A percentile compares a stretch with the other conserved stretches of the same genome.
Conservation (phyloP, 2,797 vertebrate genomes). For the Rhadinocentrus ornatus region DNA sequence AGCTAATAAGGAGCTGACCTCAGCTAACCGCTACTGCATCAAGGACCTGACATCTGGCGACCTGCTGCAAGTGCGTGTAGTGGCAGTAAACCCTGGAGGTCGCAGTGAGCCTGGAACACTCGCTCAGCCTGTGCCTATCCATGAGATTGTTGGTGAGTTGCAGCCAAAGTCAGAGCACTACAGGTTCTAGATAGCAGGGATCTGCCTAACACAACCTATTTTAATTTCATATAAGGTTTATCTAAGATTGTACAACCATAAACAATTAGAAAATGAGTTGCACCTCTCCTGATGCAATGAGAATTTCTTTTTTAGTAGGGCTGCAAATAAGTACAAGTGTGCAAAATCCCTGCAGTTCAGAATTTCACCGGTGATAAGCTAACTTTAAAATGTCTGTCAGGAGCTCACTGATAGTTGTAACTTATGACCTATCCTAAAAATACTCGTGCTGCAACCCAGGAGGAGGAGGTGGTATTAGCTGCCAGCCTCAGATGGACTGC, state of each 20-base stretch:
- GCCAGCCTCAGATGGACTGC: constrained; percentile 53
- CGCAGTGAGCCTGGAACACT: constrained; percentile 81
- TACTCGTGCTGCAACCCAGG: constrained; percentile 61
- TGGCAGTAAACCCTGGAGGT: constrained; percentile 83
- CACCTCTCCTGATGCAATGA: not conserved
- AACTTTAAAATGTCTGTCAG: constrained; percentile 31
- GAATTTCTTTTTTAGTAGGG: not conserved
- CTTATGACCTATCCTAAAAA: constrained; percentile 66
- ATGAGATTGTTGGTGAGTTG: constrained; percentile 85
- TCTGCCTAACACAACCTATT: no score
- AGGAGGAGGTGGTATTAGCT: constrained; percentile 49
- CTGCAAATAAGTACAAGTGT: not conserved
- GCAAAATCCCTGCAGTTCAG: not conserved
- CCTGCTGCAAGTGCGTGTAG: constrained; percentile 84
- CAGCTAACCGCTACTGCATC: constrained; percentile 82
- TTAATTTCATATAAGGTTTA: not conserved
- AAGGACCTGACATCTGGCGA: constrained; percentile 83
- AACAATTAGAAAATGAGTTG: not conserved
- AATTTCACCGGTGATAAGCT: constrained; percentile 4
- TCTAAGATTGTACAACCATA: not conserved
- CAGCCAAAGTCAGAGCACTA: not conserved
- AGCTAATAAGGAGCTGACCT: constrained; percentile 81
- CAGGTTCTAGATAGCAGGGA: not conserved
- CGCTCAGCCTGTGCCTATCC: constrained; percentile 83
- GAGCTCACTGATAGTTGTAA: constrained; percentile 36